Conservation (phyloP, 2,797 vertebrate genomes). For the Ctenopoma multispine region DNA sequence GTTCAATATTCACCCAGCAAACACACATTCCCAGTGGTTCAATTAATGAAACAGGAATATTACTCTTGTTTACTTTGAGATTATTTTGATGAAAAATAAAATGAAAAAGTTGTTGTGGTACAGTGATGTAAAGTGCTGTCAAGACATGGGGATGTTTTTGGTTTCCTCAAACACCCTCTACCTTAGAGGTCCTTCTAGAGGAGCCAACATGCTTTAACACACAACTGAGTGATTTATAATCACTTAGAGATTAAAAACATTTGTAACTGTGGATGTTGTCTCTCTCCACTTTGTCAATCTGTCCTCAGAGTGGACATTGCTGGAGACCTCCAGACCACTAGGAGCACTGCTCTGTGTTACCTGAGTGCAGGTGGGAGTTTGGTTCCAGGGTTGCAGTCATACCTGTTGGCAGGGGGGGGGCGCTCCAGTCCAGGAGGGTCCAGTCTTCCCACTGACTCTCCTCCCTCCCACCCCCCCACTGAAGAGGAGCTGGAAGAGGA, state of each 20-base stretch:
- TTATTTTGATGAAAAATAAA: neutral
- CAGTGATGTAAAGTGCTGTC: neutral
- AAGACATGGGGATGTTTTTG: neutral
- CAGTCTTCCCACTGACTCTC: conserved; percentile 95
- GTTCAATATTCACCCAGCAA: too few species aligned
- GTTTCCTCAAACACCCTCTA: neutral
- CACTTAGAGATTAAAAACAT: too few species aligned
- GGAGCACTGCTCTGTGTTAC: conserved; percentile 81
- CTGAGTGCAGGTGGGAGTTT: conserved; percentile 83
- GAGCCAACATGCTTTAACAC: neutral
- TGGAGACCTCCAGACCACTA: conserved; percentile 73
- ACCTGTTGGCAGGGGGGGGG: conserved; percentile 88
- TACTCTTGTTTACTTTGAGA: neutral
- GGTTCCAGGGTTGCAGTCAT: conserved; percentile 89
- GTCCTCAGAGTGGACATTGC: conserved; percentile 69
- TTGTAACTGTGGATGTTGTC: neutral
- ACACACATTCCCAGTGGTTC: too few species aligned
- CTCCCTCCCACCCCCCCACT: conserved; percentile 93
- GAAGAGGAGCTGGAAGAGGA: conserved; percentile 97
- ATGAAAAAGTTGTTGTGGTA: neutral
- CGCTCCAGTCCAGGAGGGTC: conserved; percentile 93
- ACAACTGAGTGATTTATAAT: too few species aligned
- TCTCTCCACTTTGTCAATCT: neutral
- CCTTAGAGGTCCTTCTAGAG: neutral
- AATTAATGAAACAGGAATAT: neutral